These are phyloP conservation scores for Zosterops japonicus DNA, from an alignment of 2,113 vertebrate genomes.

Conservation along the genomic window DNA sequence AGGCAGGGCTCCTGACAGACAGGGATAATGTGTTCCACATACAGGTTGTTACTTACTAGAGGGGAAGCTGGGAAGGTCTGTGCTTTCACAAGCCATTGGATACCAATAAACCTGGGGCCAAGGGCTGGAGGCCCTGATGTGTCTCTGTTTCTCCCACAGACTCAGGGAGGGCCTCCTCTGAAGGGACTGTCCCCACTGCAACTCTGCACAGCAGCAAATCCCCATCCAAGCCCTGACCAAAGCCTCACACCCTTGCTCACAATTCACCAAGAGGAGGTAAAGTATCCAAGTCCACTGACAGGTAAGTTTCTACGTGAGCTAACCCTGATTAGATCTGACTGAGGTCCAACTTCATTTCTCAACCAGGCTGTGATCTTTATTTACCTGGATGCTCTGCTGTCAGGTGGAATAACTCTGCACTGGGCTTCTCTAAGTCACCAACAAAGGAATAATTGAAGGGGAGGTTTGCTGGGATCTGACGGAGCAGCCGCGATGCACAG, in stretches of 20 bases:
- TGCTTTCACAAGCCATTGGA: neutral
- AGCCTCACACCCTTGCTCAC: neutral
- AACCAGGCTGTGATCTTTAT: neutral
- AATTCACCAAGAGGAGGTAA: neutral
- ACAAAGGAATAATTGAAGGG: neutral
- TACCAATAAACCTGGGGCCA: neutral
- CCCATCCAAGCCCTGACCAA: neutral
- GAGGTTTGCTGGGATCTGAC: neutral
- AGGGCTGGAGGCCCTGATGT: neutral
- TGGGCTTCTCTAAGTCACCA: neutral
- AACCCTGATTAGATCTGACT: neutral
- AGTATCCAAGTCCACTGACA: neutral
- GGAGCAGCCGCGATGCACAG: neutral
- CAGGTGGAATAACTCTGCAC: neutral
- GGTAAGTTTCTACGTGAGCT: neutral
- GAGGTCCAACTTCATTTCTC: conserved; percentile 8
- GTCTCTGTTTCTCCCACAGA: neutral
- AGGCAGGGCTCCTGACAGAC: conserved; percentile 17
- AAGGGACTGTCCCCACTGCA: neutral
- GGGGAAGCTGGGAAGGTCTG: neutral
- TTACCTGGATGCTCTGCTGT: conserved; percentile 2
- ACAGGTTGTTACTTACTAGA: conserved; percentile 13
- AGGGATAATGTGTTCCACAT: neutral
- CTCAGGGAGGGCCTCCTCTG: neutral
- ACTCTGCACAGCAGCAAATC: neutral